phyloP scores from a whole-genome alignment of 2,888 invertebrate species.

The Nebria brevicollis region DNA sequence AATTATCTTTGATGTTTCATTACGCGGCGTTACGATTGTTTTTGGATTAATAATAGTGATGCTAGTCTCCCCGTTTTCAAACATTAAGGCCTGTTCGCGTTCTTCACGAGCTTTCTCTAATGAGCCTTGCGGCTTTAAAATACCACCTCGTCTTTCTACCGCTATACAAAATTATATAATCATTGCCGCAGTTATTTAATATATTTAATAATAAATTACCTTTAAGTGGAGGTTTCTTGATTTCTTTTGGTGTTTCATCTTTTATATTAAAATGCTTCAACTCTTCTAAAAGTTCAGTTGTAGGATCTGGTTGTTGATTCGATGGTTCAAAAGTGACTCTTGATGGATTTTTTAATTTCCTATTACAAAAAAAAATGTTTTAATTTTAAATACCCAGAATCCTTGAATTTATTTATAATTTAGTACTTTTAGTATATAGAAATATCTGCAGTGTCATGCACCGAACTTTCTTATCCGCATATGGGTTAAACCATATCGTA shows the following conservation, averaged over 20 bases:
- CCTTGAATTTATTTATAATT: not conserved
- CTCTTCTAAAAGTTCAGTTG: slow-evolving; percentile 67
- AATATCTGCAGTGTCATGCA: too few species aligned
- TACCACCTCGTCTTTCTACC: slow-evolving; percentile 64
- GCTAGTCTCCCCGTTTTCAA: slow-evolving; percentile 17
- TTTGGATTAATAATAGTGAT: slow-evolving; percentile 14
- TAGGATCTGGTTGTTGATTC: slow-evolving; percentile 62
- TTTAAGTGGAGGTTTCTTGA: slow-evolving; percentile 7
- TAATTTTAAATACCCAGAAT: not conserved
- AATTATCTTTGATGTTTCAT: slow-evolving; percentile 53
- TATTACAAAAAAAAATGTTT: slow-evolving; percentile 49
- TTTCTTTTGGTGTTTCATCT: slow-evolving; percentile 48
- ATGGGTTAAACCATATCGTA: too few species aligned
- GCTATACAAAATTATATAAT: slow-evolving; percentile 13
- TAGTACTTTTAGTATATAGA: not conserved
- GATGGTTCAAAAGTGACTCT: slow-evolving; percentile 60
- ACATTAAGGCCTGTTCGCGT: slow-evolving; percentile 62
- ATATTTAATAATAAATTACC: slow-evolving; percentile 7
- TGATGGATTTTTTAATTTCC: slow-evolving; percentile 55
- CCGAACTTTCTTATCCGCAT: too few species aligned
- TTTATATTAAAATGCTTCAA: slow-evolving; percentile 66
- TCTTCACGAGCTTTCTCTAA: slow-evolving; percentile 74
- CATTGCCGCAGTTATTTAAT: too few species aligned
- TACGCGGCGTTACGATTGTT: slow-evolving; percentile 21
- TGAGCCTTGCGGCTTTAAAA: slow-evolving; percentile 78